Evolutionary conservation across 2,888 invertebrate species (phyloP).

Genomic region (Notodonta ziczac): DNA sequence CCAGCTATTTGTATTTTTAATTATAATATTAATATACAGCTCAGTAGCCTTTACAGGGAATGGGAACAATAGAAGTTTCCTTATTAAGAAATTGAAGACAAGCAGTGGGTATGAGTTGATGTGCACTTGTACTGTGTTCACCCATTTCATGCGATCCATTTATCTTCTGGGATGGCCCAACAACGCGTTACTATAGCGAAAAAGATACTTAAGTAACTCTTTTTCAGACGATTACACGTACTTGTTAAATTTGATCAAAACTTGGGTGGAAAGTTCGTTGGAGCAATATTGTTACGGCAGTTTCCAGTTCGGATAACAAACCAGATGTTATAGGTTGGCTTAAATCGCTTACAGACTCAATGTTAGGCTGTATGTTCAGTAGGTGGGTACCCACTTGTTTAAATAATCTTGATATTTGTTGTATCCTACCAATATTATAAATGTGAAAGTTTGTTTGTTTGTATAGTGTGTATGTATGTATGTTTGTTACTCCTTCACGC

Average conservation of each 20-base stretch:
- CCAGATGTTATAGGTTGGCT: neutral
- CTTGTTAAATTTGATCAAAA: slow-evolving; percentile 39
- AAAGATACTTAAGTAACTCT: slow-evolving; percentile 18
- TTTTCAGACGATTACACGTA: slow-evolving; percentile 13
- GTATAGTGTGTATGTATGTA: no score
- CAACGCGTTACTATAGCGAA: neutral
- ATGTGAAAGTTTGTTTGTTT: no score
- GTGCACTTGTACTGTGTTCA: neutral
- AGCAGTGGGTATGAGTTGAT: neutral
- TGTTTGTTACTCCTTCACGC: no score
- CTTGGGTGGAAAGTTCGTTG: slow-evolving; percentile 36
- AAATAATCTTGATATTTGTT: neutral
- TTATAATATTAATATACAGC: neutral
- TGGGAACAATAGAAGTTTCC: neutral
- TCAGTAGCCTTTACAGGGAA: neutral
- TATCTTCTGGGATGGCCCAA: neutral
- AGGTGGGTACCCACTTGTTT: neutral
- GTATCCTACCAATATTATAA: no score
- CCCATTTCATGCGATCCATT: slow-evolving; percentile 2
- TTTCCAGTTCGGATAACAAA: slow-evolving; percentile 26
- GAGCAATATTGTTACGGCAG: slow-evolving; percentile 37
- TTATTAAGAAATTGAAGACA: neutral
- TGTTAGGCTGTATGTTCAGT: slow-evolving; percentile 1
- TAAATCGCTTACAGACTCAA: neutral
- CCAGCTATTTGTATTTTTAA: neutral